These are phyloP conservation scores for Zophobas atratus DNA, from an alignment of 1,140 invertebrate species.

Conservation along the genomic window DNA sequence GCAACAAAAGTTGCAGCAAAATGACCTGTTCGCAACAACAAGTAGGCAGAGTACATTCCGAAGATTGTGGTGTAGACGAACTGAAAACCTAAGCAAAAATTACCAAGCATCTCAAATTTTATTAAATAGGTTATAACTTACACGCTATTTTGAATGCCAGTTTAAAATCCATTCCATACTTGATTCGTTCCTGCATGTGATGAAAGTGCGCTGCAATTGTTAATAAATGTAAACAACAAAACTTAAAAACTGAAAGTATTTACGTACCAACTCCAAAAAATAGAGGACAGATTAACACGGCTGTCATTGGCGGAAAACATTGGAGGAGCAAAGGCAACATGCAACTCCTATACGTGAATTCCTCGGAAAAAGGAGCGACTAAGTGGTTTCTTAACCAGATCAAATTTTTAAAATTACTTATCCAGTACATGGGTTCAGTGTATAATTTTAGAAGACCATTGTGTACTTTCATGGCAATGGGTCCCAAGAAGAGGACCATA, in stretches of 20 bases:
- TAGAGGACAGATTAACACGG: conserved; percentile 89
- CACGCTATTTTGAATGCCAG: conserved; percentile 79
- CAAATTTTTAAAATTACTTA: conserved; percentile 72
- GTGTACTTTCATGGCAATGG: conserved; percentile 80
- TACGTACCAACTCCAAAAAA: conserved; percentile 91
- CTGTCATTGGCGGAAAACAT: conserved; percentile 81
- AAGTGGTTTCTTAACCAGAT: conserved; percentile 92
- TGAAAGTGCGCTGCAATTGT: conserved; percentile 80
- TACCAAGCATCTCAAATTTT: conserved; percentile 16
- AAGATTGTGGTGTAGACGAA: conserved; percentile 93
- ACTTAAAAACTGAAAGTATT: background rate
- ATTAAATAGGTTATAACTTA: conserved; percentile 68
- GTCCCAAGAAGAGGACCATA: conserved; percentile 88
- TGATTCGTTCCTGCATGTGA: conserved; percentile 88
- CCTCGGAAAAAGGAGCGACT: conserved; percentile 94
- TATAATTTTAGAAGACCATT: conserved; percentile 81
- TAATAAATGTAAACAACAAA: background rate
- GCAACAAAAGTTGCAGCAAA: conserved; percentile 89
- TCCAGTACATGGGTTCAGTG: conserved; percentile 63
- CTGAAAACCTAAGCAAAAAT: conserved; percentile 83
- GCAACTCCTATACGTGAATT: conserved; percentile 91
- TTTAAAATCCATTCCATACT: conserved; percentile 77
- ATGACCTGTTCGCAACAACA: conserved; percentile 90
- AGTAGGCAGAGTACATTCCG: conserved; percentile 92
- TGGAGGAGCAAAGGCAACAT: conserved; percentile 93